phyloP scores from a whole-genome alignment of 2,888 invertebrate genomes.

The Synergus umbraculus region DNA sequence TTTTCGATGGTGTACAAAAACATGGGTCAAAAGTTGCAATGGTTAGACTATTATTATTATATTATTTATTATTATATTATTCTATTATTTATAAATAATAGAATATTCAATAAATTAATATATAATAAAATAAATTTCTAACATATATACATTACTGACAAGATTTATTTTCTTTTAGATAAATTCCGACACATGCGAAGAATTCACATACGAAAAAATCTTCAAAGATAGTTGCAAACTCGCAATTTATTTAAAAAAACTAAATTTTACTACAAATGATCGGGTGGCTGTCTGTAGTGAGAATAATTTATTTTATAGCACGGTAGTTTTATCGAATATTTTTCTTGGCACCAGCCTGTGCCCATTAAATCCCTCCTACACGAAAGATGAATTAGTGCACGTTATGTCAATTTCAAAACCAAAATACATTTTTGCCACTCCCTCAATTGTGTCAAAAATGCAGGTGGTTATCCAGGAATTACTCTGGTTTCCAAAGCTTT shows the following conservation, averaged over 20 bases:
- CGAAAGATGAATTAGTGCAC: conserved; percentile 84
- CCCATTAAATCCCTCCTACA: conserved; percentile 83
- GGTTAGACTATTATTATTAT: not conserved
- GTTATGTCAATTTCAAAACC: conserved; percentile 85
- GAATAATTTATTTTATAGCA: conserved; percentile 82
- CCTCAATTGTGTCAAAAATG: conserved; percentile 75
- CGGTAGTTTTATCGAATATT: conserved; percentile 80
- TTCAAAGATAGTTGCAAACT: conserved; percentile 80
- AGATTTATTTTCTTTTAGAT: conserved; percentile 76
- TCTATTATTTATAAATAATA: no score
- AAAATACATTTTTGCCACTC: conserved; percentile 84
- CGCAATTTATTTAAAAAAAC: conserved; percentile 79
- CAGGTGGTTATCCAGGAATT: conserved; percentile 69
- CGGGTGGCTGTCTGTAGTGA: conserved; percentile 82
- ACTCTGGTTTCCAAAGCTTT: conserved; percentile 60
- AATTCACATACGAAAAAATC: conserved; percentile 80
- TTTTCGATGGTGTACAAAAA: conserved; percentile 3
- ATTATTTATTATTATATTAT: not conserved
- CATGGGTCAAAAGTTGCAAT: not conserved
- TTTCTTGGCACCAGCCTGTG: conserved; percentile 81
- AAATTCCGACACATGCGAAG: conserved; percentile 81
- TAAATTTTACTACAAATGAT: conserved; percentile 80
- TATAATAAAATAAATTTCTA: not conserved
- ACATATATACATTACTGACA: not conserved
- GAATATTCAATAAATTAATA: no score